Base-by-base conservation (phyloP, 2,888 invertebrate genomes). In the Andricus curvator region DNA sequence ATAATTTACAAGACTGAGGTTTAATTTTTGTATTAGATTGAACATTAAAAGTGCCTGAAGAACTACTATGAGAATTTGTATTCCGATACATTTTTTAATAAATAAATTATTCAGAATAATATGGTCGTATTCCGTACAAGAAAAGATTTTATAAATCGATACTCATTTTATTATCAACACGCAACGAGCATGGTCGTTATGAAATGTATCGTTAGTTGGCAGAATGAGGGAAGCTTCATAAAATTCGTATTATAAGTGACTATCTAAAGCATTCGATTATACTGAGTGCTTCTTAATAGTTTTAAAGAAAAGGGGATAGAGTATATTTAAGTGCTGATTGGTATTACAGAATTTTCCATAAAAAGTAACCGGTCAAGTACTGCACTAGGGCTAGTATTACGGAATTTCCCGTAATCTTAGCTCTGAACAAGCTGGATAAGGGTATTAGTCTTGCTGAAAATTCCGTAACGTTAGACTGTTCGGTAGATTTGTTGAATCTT, bases 41-140 rank as follows among this genome's bases (percentile, higher is more conserved):
- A 2, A 9, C 0, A 56, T 9, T 8, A n/a, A n/a, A 56, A n/a
- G 3, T 2, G 0, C 9, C n/a, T 8, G 3, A n/a, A n/a, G n/a
- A n/a, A 56, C 20, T 9, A 9, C 0, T 2, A n/a, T 56, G 56
- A n/a, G 56, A n/a, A 56, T n/a, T 56, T n/a, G n/a, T 8, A n/a
- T 56, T n/a, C 20, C 0, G n/a, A 9, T n/a, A n/a, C 2, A 56
- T n/a, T 56, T 8, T 56, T 0, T 0, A 56, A 20, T 56, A 15
- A 56, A n/a, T 56, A 56, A 20, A n/a, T n/a, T n/a, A 56, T 56
- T 56, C 9, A 2, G 8, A 56, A 56, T 56, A 56, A 56, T 56
- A 56, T 6, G 51, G n/a, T 2, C n/a, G 9, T n/a, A 9, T 15
- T n/a, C 8, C n/a, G n/a, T n/a, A 56, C n/a, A n/a, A 51, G n/a